These are phyloP conservation scores for Sebastes itinus DNA, from an alignment of 2,797 vertebrate genomes.

Conservation along the genomic window DNA sequence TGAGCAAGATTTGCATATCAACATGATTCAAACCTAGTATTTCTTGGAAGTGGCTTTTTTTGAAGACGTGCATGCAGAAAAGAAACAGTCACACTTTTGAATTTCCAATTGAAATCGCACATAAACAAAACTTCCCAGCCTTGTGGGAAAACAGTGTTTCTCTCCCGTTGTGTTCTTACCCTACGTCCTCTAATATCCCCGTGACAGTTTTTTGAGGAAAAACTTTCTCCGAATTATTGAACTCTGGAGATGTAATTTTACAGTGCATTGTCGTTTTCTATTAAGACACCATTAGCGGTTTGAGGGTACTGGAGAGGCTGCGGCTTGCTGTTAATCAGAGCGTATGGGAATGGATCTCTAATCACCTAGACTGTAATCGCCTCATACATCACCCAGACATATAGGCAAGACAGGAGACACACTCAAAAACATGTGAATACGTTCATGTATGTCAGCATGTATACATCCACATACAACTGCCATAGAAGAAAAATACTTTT, in stretches of 20 bases:
- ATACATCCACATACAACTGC: background rate
- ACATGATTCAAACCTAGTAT: slow-evolving; percentile 51
- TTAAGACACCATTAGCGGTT: slow-evolving; percentile 50
- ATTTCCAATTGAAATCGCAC: slow-evolving; percentile 4
- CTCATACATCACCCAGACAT: slow-evolving; percentile 63
- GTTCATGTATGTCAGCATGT: slow-evolving; percentile 1
- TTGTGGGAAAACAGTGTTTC: slow-evolving; percentile 12
- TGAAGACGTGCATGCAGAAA: slow-evolving; percentile 30
- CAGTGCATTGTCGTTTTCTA: slow-evolving; percentile 25
- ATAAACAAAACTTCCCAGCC: background rate
- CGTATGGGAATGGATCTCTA: slow-evolving; percentile 63
- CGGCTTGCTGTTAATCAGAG: slow-evolving; percentile 62
- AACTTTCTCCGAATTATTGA: slow-evolving; percentile 36
- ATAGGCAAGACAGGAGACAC: slow-evolving; percentile 12
- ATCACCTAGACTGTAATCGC: slow-evolving; percentile 71
- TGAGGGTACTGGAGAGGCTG: slow-evolving; percentile 31
- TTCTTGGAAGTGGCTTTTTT: slow-evolving; percentile 48
- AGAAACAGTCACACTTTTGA: slow-evolving; percentile 14
- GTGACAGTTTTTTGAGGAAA: background rate
- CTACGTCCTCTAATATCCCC: background rate
- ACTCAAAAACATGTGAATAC: slow-evolving; percentile 20
- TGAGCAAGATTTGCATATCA: slow-evolving; percentile 63
- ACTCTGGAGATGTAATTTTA: slow-evolving; percentile 36
- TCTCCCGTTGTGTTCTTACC: background rate
- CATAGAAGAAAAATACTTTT: background rate